Evolutionary conservation across 2,888 invertebrate species (phyloP).

Genomic region (Eumerus sabulonum): DNA sequence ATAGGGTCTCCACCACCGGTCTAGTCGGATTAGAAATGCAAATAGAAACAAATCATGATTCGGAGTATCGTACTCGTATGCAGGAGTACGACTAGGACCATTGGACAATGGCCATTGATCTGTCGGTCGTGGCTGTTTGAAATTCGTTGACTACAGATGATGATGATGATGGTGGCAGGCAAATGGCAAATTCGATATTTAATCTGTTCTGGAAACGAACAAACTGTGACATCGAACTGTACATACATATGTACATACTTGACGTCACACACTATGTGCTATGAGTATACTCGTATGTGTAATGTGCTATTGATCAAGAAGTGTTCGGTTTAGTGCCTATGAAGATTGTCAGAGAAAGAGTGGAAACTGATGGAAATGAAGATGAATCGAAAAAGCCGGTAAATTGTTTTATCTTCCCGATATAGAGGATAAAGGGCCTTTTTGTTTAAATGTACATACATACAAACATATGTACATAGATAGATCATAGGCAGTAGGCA

Average conservation of each 20-base stretch:
- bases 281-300: too few species aligned
- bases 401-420: too few species aligned
- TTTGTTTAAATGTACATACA: too few species aligned
- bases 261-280: too few species aligned
- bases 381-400: neutral
- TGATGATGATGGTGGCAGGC: conserved; percentile 1
- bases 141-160: conserved; percentile 29
- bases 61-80: conserved; percentile 2
- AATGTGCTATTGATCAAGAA: conserved; percentile 23
- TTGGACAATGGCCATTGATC: neutral
- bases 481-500: too few species aligned
- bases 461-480: too few species aligned
- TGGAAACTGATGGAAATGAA: neutral
- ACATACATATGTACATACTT: neutral
- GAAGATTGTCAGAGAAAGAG: neutral
- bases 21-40: conserved; percentile 43
- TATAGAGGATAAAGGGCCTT: too few species aligned
- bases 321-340: neutral
- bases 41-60: conserved; percentile 28
- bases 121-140: neutral
- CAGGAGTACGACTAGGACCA: conserved; percentile 1
- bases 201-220: conserved; percentile 9
- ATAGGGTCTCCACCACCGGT: too few species aligned
- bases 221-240: conserved; percentile 12
- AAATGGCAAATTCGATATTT: conserved; percentile 22